Conservation (phyloP, 1,140 invertebrate species). For the Cepaea nemoralis region DNA sequence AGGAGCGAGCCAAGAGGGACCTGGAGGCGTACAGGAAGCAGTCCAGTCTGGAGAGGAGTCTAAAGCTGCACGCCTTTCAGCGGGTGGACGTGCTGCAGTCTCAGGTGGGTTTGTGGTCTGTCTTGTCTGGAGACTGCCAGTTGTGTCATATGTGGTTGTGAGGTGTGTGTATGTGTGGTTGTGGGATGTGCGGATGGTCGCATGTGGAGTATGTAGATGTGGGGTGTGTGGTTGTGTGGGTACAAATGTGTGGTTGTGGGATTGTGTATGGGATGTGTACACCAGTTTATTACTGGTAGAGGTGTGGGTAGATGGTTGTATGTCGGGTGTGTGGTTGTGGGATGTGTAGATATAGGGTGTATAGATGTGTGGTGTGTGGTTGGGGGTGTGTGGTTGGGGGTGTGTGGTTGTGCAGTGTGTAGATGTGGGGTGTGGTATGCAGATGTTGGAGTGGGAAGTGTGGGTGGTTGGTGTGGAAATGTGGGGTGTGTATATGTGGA, state of each 20-base stretch:
- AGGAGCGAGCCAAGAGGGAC: constrained; percentile 65
- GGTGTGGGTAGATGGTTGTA: no score
- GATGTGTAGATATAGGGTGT: no score
- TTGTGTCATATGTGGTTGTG: no score
- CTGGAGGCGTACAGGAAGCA: constrained; percentile 58
- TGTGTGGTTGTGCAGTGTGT: no score
- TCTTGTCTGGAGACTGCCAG: no score
- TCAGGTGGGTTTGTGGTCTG: constrained; percentile 54
- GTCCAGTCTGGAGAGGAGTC: constrained; percentile 61
- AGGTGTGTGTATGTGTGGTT: no score
- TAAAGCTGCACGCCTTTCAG: constrained; percentile 69
- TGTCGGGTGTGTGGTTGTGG: no score
- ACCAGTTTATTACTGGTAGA: no score
- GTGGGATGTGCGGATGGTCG: not conserved
- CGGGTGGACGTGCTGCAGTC: constrained; percentile 68
- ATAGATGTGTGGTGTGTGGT: not conserved
- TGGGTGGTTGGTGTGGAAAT: not conserved
- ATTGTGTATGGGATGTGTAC: no score
- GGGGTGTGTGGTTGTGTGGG: no score
- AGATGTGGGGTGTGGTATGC: no score
- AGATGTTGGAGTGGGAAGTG: not conserved
- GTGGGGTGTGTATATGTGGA: not conserved
- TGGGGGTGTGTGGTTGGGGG: not conserved
- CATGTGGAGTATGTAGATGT: not conserved
- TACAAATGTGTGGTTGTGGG: no score